These are phyloP conservation scores for Ichneumoninae sp. DNA, from an alignment of 2,888 invertebrate species.

Conservation along the genomic window DNA sequence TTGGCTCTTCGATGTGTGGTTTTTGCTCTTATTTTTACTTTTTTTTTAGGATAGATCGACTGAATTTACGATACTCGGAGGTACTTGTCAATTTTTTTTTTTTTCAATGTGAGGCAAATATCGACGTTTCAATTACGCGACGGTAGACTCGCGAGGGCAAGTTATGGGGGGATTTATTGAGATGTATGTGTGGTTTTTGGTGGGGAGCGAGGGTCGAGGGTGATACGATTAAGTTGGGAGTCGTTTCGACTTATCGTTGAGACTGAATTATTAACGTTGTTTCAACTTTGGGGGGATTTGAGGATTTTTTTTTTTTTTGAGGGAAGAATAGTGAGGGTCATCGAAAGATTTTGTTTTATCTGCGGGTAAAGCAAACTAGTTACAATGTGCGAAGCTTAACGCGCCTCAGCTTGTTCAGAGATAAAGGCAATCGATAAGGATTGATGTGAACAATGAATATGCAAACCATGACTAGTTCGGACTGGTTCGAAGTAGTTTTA, in stretches of 20 bases:
- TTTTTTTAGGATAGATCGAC: neutral
- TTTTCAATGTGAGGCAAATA: neutral
- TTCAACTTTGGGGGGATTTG: neutral
- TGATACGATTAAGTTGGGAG: neutral
- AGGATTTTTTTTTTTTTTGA: neutral
- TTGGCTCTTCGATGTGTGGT: neutral
- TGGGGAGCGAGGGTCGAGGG: neutral
- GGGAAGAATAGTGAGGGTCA: neutral
- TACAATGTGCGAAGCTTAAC: too few species aligned
- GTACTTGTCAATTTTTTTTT: neutral
- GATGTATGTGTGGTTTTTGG: neutral
- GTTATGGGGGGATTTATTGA: neutral
- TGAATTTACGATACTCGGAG: neutral
- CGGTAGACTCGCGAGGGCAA: neutral
- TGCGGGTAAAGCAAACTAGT: too few species aligned
- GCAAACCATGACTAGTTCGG: too few species aligned
- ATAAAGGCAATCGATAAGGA: too few species aligned
- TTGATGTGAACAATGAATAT: too few species aligned
- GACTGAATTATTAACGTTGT: neutral
- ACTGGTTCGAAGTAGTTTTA: too few species aligned
- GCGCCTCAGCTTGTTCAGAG: too few species aligned
- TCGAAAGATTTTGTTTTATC: neutral
- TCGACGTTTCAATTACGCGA: slow-evolving; percentile 6
- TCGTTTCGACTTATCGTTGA: neutral
- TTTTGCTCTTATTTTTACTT: neutral